Base-by-base conservation (phyloP, 2,888 invertebrate species). In the Euzophera pinguis region DNA sequence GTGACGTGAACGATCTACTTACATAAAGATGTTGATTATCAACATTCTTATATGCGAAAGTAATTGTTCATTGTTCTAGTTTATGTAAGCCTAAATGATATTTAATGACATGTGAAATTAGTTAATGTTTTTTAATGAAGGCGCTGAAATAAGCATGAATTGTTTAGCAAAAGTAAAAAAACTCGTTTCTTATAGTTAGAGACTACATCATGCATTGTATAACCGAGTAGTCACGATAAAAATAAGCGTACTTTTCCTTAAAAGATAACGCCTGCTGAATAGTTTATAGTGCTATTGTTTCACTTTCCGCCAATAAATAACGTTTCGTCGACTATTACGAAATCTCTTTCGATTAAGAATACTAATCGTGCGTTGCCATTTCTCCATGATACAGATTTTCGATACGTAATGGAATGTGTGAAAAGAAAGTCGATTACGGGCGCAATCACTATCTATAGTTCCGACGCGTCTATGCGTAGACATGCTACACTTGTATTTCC, bases 311-410 rank as follows among this genome's bases (percentile, higher is more conserved):
- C 64, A 62, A 65, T 73, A 73, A 72, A 71, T 65, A 63, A 66
- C 58, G 63, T 69, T 71, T 68, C 65, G 67, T 73, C 75, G 73
- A 66, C 68, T 66, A 73, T 77, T 73, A 71, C 78, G 67, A 71
- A 76, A 81, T 82, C 66, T 64, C 69, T 71, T 65, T 62, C 70
- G 72, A 71, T 78, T 70, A 69, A 67, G 82, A 81, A 88, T 88
- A 85, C 84, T 78, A 84, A 85, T 78, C 73, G 79, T 55, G 77
- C 69, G 69, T 73, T 71, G 65, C 65, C 84, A 82, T 86, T 86
- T 88, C 86, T 79, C 84, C 70, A 69, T 75, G 67, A 73, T 80
- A 74, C 69, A 82, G 75, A 84, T 84, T 80, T 78, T 75, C 69
- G 71, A 70, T 74, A 69, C 64, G 64, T 67, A 70, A 66, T 66